Evolutionary conservation across 2,888 invertebrate genomes (phyloP), one percentile per base, ranked within the genome.

Genomic region (Chorisops tibialis): DNA sequence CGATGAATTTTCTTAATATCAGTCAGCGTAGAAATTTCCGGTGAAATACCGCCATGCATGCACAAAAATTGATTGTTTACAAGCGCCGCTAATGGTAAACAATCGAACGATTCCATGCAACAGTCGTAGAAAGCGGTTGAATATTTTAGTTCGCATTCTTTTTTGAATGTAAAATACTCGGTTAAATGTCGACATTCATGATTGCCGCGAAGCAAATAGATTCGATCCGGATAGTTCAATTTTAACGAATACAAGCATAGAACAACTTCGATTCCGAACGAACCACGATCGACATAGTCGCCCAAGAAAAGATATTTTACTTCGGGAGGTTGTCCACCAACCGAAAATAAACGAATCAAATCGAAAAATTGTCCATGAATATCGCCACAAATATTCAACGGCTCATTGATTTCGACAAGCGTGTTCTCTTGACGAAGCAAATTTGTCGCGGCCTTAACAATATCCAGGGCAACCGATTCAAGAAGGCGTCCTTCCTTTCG

Each of bases 61-160:
- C 96, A 97, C 75, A 97, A 87, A 83, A 96, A 96, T 85, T 96
- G 96, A 85, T 96, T 94, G 83, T 96, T 96, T 94, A 97, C 96
- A 73, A 97, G 87, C 75, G 96, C 96, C 75, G 96, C 95, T 71
- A 97, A 84, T 69, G 96, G 96, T 79, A 97, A 85, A 82, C 95
- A 96, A 83, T 97, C 96, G 81, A 97, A 97, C 68, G 96, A 94
- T 75, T 96, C 95, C 96, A 96, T 96, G 82, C 96, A 96, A 72
- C 94, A 91, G 81, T 96, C 96, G 83, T 97, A 97, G 73, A 97
- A 93, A 79, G 91, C 87, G 81, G 96, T 95, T 75, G 95, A 94
- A 86, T 97, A 97, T 85, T 97, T 97, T 81, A 97, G 96, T 85
- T 90, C 90, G 89, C 96, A 96, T 87, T 97, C 96, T 83, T 96